phyloP scores from a whole-genome alignment of 2,797 vertebrate genomes.

The Carduelis carduelis region DNA sequence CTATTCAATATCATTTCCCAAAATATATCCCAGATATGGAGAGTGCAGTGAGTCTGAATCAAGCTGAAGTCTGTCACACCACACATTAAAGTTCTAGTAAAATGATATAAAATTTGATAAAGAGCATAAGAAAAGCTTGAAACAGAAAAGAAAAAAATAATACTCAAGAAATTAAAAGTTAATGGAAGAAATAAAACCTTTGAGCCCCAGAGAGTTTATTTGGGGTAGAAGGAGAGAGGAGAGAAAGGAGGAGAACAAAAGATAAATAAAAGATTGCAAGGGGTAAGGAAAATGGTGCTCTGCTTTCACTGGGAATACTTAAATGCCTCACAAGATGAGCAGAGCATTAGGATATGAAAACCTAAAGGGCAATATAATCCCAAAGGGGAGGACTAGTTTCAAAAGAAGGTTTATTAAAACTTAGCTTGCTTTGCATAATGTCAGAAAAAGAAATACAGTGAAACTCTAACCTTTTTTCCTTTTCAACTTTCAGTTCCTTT shows the following conservation, averaged over 20 bases:
- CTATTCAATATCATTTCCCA: background rate
- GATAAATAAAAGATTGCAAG: slow-evolving; percentile 41
- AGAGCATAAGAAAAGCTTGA: background rate
- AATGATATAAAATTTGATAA: background rate
- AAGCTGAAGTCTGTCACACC: background rate
- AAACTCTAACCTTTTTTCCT: slow-evolving; percentile 22
- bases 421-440: slow-evolving; percentile 34
- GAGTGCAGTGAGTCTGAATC: background rate
- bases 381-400: slow-evolving; percentile 39
- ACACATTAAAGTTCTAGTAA: background rate
- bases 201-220: background rate
- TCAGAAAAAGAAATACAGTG: slow-evolving; percentile 23
- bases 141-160: background rate
- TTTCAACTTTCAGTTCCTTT: slow-evolving; percentile 20
- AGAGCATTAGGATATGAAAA: slow-evolving; percentile 43
- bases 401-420: slow-evolving; percentile 58
- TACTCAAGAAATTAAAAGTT: slow-evolving; percentile 7
- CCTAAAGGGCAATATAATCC: slow-evolving; percentile 47
- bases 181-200: slow-evolving; percentile 18
- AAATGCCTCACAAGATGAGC: slow-evolving; percentile 32
- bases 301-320: slow-evolving; percentile 45
- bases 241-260: slow-evolving; percentile 31
- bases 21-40: background rate
- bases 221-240: background rate
- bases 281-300: background rate